Conservation (phyloP, 2,113 vertebrate genomes). For the Pomatostomus ruficeps region DNA sequence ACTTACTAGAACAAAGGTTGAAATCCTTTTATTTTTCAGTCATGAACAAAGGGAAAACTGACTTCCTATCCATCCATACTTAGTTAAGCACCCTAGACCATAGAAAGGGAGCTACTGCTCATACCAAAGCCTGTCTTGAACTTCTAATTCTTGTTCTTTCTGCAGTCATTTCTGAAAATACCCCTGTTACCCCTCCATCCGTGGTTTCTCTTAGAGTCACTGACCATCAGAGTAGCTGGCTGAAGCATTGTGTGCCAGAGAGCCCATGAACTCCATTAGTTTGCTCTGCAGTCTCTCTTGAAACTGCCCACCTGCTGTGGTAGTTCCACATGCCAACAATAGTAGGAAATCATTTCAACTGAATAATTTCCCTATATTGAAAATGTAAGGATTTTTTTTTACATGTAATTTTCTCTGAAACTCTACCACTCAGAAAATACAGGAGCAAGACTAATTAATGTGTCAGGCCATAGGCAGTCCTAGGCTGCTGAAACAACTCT, state of each 20-base stretch:
- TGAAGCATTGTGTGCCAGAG: neutral
- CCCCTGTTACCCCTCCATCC: rapidly evolving
- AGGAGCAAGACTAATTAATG: neutral
- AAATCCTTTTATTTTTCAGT: neutral
- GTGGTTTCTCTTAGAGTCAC: neutral
- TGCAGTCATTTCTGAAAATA: neutral
- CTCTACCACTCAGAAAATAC: neutral
- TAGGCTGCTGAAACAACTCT: neutral
- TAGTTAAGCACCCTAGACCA: neutral
- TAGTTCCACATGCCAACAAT: neutral
- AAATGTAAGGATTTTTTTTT: neutral
- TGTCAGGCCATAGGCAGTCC: neutral
- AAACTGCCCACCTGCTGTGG: neutral
- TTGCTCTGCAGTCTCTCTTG: neutral
- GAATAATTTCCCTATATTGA: neutral
- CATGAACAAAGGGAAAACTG: neutral
- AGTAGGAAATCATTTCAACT: neutral
- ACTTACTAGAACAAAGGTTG: neutral
- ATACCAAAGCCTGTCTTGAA: neutral
- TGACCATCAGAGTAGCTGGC: rapidly evolving
- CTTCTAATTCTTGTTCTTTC: neutral
- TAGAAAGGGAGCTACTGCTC: neutral
- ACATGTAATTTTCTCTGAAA: neutral
- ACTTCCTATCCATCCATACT: neutral
- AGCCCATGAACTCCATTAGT: neutral